Evolutionary conservation across 1,140 invertebrate species (phyloP).

Genomic region (Dysdera silvatica): DNA sequence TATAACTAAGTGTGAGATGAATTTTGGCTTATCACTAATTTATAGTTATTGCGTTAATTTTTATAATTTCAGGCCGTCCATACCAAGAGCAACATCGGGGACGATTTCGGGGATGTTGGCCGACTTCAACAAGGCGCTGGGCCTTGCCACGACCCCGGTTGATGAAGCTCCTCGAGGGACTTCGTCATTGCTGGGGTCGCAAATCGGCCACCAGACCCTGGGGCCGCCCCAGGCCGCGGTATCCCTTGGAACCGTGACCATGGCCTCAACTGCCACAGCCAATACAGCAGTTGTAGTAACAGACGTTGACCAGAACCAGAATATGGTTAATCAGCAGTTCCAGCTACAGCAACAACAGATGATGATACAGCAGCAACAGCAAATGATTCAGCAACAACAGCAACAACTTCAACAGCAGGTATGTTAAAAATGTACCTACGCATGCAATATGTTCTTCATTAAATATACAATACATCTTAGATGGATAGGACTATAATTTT

Average conservation of each 20-base stretch:
- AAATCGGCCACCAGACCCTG: too few species aligned
- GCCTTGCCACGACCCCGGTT: conserved; percentile 17
- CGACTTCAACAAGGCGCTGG: conserved; percentile 46
- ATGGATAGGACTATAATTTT: conserved; percentile 33
- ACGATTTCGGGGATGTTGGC: conserved; percentile 50
- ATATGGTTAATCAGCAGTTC: conserved; percentile 32
- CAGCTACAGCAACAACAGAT: conserved; percentile 34
- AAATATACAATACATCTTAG: background rate
- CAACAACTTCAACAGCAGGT: conserved; percentile 33
- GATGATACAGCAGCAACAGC: conserved; percentile 26
- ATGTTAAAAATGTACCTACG: too few species aligned
- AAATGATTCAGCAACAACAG: conserved; percentile 23
- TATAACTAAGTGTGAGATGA: too few species aligned
- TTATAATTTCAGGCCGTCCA: background rate
- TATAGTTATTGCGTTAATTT: too few species aligned
- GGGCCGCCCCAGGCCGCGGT: too few species aligned
- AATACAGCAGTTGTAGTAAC: background rate
- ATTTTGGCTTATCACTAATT: too few species aligned
- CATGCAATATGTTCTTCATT: conserved; percentile 5
- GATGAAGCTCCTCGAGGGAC: conserved; percentile 1
- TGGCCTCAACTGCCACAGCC: background rate
- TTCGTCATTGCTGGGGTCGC: background rate
- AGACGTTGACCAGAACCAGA: conserved; percentile 35
- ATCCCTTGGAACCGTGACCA: background rate
- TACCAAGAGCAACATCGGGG: conserved; percentile 35